Evolutionary conservation across 1,140 invertebrate species (phyloP).

Genomic region (Laodelphax striatellus): DNA sequence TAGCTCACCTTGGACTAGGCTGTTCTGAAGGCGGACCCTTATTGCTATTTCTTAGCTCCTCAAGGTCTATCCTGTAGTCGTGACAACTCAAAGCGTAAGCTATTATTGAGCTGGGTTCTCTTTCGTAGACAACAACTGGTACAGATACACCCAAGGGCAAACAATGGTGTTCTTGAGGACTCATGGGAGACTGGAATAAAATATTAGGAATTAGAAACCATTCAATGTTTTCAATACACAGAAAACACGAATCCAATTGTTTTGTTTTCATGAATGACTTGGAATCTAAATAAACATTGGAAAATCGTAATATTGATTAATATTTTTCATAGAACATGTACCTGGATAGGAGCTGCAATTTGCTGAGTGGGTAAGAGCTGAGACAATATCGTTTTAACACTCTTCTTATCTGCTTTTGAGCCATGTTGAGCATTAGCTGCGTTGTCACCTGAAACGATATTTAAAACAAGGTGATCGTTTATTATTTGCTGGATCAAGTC

Average conservation of each 20-base stretch:
- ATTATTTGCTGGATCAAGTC: too few relatives aligned
- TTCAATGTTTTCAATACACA: conserved; percentile 10
- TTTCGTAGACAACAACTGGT: conserved; percentile 69
- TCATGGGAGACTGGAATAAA: conserved; percentile 41
- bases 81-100: conserved; percentile 65
- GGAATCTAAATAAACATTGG: too few relatives aligned
- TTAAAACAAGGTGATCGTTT: too few relatives aligned
- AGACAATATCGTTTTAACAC: conserved; percentile 57
- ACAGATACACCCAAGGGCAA: conserved; percentile 42
- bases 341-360: conserved; percentile 39
- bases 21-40: conserved; percentile 2
- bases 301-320: too few relatives aligned
- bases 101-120: conserved; percentile 81
- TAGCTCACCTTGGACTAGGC: conserved; percentile 7
- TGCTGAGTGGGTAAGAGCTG: conserved; percentile 46
- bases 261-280: too few relatives aligned
- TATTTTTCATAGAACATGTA: too few relatives aligned
- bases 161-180: conserved; percentile 51
- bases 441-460: background rate
- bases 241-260: too few relatives aligned
- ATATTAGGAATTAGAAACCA: background rate
- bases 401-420: conserved; percentile 19
- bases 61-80: conserved; percentile 53
- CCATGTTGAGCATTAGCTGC: background rate
- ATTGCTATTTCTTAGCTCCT: conserved; percentile 29